Base-by-base conservation (phyloP, 1,140 invertebrate genomes). In the Drosophila equinoxialis region DNA sequence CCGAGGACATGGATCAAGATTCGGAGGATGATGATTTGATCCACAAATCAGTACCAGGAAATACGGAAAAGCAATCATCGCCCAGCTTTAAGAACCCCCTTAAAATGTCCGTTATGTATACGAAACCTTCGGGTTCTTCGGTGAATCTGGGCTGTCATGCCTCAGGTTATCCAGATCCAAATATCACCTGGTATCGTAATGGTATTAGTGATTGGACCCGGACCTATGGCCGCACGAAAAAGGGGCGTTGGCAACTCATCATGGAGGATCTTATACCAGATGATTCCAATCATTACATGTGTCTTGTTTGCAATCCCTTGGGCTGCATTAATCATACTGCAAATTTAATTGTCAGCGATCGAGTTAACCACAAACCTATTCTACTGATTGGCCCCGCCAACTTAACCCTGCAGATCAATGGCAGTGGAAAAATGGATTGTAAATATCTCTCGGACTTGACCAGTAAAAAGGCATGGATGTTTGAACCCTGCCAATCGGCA, bases 231-330 rank as follows among this genome's bases (percentile, higher is more conserved):
- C 69, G 30, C 6, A 33, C 68, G 6, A 92, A 94, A 6, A 93
- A 93, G 69, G 91, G 91, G 1, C 95, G 95, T 74, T 96, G 95
- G 95, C 93, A 94, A 0, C 92, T 97, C 11, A 93, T 92, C 6
- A 90, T 97, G 70, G 96, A 97, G 77, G 96, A 97, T 85, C 90
- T 96, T 5, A 94, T 96, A 0, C 94, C 95, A 2, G 93, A 94
- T 10, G 97, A 98, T 79, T 94, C 94, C 51, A 97, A 96, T 20
- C 96, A 96, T 78, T 98, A 98, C 89, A 97, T 96, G 0, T 98
- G 98, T 83, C 93, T 95, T 30, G 95, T 97, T 6, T 96, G 95
- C 92, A 98, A 98, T 89, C 84, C 93, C 6, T 85, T 95, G 14
- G 97, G 95, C 6, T 96, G 96, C 81, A 95, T 97, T 59, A 94